Evolutionary conservation across 2,113 vertebrate genomes (phyloP).

Genomic region (Nanger granti): DNA sequence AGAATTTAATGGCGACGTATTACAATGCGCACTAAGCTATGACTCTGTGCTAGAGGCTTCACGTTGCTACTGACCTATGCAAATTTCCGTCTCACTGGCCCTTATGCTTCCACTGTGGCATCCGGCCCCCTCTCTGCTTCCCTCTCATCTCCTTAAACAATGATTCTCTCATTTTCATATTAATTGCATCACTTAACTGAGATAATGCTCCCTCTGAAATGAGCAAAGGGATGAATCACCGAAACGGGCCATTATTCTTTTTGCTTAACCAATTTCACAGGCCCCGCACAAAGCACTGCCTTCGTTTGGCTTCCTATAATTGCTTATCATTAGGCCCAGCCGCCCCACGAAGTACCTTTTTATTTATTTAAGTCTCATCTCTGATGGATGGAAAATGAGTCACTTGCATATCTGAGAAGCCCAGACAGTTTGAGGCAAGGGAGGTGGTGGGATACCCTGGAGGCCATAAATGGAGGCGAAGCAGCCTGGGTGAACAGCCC

Average conservation of each 20-base stretch:
- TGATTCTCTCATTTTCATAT: constrained; percentile 90
- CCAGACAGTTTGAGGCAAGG: constrained; percentile 77
- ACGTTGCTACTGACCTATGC: constrained; percentile 82
- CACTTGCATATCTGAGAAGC: constrained; percentile 80
- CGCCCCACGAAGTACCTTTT: constrained; percentile 81
- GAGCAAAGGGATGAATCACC: constrained; percentile 84
- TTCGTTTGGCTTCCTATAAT: constrained; percentile 85
- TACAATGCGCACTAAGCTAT: constrained; percentile 77
- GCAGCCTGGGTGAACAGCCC: no score
- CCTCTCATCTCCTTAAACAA: constrained; percentile 84
- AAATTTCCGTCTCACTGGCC: constrained; percentile 78
- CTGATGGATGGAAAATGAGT: constrained; percentile 84
- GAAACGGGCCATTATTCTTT: constrained; percentile 84
- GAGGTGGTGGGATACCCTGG: constrained; percentile 65
- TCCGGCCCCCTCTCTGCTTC: constrained; percentile 69
- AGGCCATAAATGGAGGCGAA: constrained; percentile 68
- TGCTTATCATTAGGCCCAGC: constrained; percentile 88
- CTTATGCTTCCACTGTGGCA: constrained; percentile 70
- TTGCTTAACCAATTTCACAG: constrained; percentile 88
- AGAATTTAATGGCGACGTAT: constrained; percentile 80
- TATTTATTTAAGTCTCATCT: constrained; percentile 85
- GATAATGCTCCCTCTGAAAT: constrained; percentile 84
- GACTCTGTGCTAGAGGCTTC: constrained; percentile 72
- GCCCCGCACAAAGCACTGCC: constrained; percentile 80
- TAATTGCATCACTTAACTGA: constrained; percentile 88